Conservation (phyloP, 2,113 vertebrate species). For the Baryphthengus martii region DNA sequence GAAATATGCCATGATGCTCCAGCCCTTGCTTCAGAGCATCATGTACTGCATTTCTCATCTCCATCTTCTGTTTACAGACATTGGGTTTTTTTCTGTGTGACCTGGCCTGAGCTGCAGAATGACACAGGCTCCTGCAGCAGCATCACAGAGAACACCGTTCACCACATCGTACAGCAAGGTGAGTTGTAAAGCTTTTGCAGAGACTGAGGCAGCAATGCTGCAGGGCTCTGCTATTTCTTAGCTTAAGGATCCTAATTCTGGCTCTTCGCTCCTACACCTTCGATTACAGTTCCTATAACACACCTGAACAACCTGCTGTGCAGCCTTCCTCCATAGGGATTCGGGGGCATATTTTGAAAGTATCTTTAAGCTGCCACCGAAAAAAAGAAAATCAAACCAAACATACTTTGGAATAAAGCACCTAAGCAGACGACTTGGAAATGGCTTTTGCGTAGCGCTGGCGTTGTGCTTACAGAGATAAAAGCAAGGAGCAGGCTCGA, state of each 20-base stretch:
- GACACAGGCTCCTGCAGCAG: background rate
- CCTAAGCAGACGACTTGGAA: slow-evolving; percentile 19
- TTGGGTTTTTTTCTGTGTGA: background rate
- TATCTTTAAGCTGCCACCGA: background rate
- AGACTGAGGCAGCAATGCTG: background rate
- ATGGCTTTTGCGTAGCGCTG: background rate
- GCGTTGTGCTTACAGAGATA: background rate
- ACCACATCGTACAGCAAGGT: background rate
- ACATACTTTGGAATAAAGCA: background rate
- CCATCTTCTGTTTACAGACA: background rate
- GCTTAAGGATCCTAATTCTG: slow-evolving; percentile 22
- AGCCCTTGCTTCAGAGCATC: background rate
- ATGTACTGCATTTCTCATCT: background rate
- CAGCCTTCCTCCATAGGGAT: background rate
- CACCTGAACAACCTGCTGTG: slow-evolving; percentile 1
- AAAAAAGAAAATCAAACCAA: background rate
- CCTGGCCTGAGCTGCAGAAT: background rate
- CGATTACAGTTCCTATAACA: background rate
- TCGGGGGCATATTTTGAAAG: background rate
- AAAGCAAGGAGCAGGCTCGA: background rate
- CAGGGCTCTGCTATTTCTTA: background rate
- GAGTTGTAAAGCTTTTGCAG: background rate
- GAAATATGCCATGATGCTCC: background rate
- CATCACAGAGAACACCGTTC: background rate
- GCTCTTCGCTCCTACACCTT: background rate